Base-by-base conservation (phyloP, 1,140 invertebrate species). In the Atta cephalotes region DNA sequence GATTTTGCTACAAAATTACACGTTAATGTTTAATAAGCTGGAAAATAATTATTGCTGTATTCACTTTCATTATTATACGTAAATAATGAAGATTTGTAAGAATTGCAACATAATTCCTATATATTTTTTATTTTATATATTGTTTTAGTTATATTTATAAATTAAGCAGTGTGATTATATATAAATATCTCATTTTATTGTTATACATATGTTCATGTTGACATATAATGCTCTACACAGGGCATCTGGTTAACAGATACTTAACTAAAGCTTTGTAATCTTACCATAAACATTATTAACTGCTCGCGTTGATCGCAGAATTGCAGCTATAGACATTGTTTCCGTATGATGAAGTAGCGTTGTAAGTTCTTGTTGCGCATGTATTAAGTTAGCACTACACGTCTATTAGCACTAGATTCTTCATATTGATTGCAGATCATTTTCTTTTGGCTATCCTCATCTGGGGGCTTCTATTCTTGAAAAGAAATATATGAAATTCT, bases 101-200 rank as follows among this genome's bases (percentile, higher is more conserved):
- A 77, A 45, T 45, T 35, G 21, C 12, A 60, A 39, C 10, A 45
- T 45, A 10, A 45, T 45, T 45, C 10, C 2, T 5, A 39, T 76
- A 58, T 56, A n/a, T 58, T 74, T 35, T 77, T 56, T 56, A 74
- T 56, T 62, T 77, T 77, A 77, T 25, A 12, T 14, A n/a, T 14
- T 53, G n/a, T 45, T 77, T 39, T 60, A 66, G 9, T 60, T 77
- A 21, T 45, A n/a, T 25, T 28, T 74, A 7, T 60, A 60, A 60
- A 77, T 58, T 60, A 76, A 2, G 39, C 31, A 76, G 25, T 16
- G 7, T 35, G 14, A 0, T 16, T 14, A 58, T 14, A 21, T 2
- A 63, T 9, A 58, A 21, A 76, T 25, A 58, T 76, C 12, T 76
- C 1, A 35, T 77, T 60, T 76, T 76, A 56, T 74, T 58, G 39